These are phyloP conservation scores for Hemibagrus wyckioides DNA, from an alignment of 2,113 vertebrate genomes.

Conservation along the genomic window DNA sequence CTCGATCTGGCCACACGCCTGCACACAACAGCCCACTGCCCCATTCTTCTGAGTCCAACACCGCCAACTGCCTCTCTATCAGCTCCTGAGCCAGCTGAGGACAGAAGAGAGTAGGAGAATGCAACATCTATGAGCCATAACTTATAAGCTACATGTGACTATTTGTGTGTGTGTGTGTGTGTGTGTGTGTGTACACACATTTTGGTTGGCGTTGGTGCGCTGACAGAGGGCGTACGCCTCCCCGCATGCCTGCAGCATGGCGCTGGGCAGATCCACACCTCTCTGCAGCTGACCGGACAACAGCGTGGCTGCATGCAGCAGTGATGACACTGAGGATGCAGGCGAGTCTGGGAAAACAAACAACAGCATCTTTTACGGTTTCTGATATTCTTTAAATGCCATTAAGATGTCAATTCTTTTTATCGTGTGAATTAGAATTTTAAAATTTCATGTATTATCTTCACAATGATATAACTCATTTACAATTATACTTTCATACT, in stretches of 20 bases:
- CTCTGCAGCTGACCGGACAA: constrained; percentile 85
- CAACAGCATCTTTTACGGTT: neutral
- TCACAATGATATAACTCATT: neutral
- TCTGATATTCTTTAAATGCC: neutral
- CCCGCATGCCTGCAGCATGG: constrained; percentile 85
- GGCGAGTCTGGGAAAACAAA: constrained; percentile 77
- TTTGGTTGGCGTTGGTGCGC: constrained; percentile 75
- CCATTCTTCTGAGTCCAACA: constrained; percentile 76
- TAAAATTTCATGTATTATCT: neutral
- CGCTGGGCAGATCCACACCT: constrained; percentile 81
- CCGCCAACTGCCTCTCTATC: constrained; percentile 78
- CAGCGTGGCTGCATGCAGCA: constrained; percentile 82
- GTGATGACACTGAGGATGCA: constrained; percentile 77
- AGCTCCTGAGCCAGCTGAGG: constrained; percentile 80
- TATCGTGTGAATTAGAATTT: no score
- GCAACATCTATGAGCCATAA: neutral
- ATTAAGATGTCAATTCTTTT: no score
- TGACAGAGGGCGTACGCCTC: constrained; percentile 84
- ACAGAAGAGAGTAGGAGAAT: constrained; percentile 22
- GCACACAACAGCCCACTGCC: constrained; percentile 80
- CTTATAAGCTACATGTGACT: neutral
- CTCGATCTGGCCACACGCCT: constrained; percentile 88
- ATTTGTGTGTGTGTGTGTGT: neutral
- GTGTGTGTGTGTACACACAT: constrained; percentile 69
- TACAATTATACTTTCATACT: no score